Base-by-base conservation (phyloP, 2,888 invertebrate genomes). In the Drosophila imparisetae region DNA sequence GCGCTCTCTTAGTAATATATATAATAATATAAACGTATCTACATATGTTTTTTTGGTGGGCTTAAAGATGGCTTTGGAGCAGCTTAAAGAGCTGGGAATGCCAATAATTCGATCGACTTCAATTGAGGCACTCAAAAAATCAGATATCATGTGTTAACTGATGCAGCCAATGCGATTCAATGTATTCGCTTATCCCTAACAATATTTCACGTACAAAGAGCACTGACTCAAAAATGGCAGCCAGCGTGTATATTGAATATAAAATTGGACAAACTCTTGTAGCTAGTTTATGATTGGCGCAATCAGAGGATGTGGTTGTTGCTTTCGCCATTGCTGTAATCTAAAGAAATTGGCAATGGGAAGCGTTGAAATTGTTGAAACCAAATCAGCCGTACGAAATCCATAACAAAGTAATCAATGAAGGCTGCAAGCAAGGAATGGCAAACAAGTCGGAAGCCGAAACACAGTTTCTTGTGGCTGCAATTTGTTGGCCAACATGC, bases 331-430 rank as follows among this genome's bases (percentile, higher is more conserved):
- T 65, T 77, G 73, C 54, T 53, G 69, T 59, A 53, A 65, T 53
- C 72, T 18, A 62, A 50, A 40, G 52, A 53, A 63, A 72, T 73
- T 78, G 71, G 48, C 54, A 52, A 42, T 38, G 60, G 53, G 58
- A 59, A 53, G 59, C 27, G 24, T 38, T 29, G 72, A 58, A 72
- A 72, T 69, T 71, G 79, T 77, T 68, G 68, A 71, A 74, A 75
- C 72, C 77, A 86, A 86, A 81, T 81, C 84, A 77, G 73, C 67
- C 80, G 67, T 63, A 75, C 74, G 65, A 88, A 83, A 90, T 88
- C 90, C 77, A 90, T 87, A 88, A 87, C 89, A 89, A 90, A 85
- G 90, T 88, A 86, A 86, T 86, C 86, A 86, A 86, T 88, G 78
- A 88, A 73, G 74, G 77, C 69, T 69, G 82, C 78, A 62, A 66